Evolutionary conservation across 2,888 invertebrate genomes (phyloP), one percentile per base, ranked within the genome.

Genomic region (Tholera decimalis): DNA sequence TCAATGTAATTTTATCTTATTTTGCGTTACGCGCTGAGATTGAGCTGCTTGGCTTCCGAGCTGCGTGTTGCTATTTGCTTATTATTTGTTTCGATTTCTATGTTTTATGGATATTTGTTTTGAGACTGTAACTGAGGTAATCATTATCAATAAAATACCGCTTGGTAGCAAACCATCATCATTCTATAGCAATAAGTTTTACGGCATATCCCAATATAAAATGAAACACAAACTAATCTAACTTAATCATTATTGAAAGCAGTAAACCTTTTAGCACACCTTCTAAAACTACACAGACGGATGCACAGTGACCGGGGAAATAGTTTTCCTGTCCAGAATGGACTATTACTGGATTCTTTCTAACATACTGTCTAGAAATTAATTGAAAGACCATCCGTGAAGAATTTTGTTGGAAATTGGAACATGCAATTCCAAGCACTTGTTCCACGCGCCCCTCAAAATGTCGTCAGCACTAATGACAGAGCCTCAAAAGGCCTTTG

Each of bases 311-410:
- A 43, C 47, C 13, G 15, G 7, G 49, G 43, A 33, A 41, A 30
- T 24, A 56, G 26, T 44, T 70, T 70, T 70, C 69, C 62, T 62
- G 39, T 6, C 22, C 4, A 62, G 8, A 62, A 30, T 6, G 39
- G 35, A 37, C 44, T 33, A 33, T 49, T 55, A 39, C 33, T 35
- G 8, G 28, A 28, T n/a, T 44, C 39, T 8, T 50, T 33, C 49
- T 20, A 41, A 22, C 6, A 56, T 39, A 28, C 13, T n/a, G 51
- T 70, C 70, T 61, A 70, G 70, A 69, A 50, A 60, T 50, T 50
- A 53, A 58, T 68, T 22, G 33, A 53, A 41, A 0, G 18, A 18
- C 13, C 26, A 35, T 11, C 2, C 6, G 24, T 41, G 28, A 26
- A 35, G n/a, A 11, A 44, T 51, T 7, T 8, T 11, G 3, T 24